phyloP scores from a whole-genome alignment of 2,888 invertebrate species.

The Folsomia candida region DNA sequence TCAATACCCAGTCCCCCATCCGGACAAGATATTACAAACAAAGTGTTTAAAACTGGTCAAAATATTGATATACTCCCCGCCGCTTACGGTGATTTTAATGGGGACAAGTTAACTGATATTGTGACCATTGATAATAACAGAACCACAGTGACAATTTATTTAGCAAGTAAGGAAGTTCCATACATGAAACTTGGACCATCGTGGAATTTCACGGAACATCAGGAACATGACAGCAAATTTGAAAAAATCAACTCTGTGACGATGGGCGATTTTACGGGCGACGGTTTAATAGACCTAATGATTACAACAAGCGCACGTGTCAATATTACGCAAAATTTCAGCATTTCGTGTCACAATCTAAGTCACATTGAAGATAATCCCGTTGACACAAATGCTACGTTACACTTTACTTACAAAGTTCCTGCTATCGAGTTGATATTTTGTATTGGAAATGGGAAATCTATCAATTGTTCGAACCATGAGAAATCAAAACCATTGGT shows the following conservation, averaged over 20 bases:
- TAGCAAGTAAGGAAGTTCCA: slow-evolving; percentile 69
- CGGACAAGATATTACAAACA: slow-evolving; percentile 69
- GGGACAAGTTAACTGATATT: slow-evolving; percentile 89
- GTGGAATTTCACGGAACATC: slow-evolving; percentile 58
- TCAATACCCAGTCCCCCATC: background rate
- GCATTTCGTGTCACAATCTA: background rate
- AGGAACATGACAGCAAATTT: background rate
- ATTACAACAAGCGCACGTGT: slow-evolving; percentile 56
- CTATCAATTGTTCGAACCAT: background rate
- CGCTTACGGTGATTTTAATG: slow-evolving; percentile 94
- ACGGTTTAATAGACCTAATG: slow-evolving; percentile 88
- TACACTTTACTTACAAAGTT: background rate
- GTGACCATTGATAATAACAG: slow-evolving; percentile 70
- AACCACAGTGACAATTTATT: slow-evolving; percentile 67
- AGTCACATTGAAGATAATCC: background rate
- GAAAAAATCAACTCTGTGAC: slow-evolving; percentile 70
- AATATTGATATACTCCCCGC: slow-evolving; percentile 72
- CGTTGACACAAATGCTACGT: background rate
- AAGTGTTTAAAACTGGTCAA: slow-evolving; percentile 67
- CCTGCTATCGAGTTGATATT: background rate
- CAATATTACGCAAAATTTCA: background rate
- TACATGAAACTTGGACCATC: slow-evolving; percentile 60
- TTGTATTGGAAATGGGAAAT: background rate
- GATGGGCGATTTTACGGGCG: slow-evolving; percentile 71
- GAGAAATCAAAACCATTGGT: slow-evolving; percentile 8